phyloP scores from a whole-genome alignment of 2,113 vertebrate genomes.

The Addax nasomaculatus region DNA sequence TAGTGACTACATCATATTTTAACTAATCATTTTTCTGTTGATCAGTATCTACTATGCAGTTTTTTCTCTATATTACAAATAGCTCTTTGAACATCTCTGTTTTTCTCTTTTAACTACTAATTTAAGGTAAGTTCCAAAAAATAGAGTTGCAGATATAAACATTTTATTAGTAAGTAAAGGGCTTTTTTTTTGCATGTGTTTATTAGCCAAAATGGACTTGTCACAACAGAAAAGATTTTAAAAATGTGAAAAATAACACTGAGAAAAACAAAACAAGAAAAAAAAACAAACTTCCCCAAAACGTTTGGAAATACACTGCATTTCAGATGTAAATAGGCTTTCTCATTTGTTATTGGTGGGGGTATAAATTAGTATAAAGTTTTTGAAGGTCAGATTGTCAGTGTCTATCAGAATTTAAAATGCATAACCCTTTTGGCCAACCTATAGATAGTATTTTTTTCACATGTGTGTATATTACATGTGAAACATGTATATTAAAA shows the following conservation, averaged over 20 bases:
- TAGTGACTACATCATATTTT: neutral
- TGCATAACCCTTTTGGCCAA: neutral
- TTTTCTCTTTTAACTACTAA: neutral
- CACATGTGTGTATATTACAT: neutral
- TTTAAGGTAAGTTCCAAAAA: neutral
- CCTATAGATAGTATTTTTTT: neutral
- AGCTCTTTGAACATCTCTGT: neutral
- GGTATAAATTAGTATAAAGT: neutral
- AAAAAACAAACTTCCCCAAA: neutral
- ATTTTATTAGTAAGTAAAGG: conserved; percentile 25
- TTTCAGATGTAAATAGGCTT: neutral
- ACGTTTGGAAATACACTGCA: neutral
- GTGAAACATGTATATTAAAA: neutral
- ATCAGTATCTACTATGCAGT: neutral
- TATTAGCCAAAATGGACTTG: neutral
- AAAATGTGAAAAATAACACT: neutral
- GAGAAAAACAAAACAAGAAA: neutral
- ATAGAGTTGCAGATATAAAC: neutral
- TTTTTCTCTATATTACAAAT: neutral
- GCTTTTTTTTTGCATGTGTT: neutral
- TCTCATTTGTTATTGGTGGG: neutral
- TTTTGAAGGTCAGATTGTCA: neutral
- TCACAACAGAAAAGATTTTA: neutral
- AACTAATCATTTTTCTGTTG: neutral
- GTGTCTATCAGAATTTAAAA: neutral